Percentiles rank a stretch among this genome's conserved stretches.
Conservation (phyloP, 2,888 invertebrate genomes). For the Ischnura elegans region DNA sequence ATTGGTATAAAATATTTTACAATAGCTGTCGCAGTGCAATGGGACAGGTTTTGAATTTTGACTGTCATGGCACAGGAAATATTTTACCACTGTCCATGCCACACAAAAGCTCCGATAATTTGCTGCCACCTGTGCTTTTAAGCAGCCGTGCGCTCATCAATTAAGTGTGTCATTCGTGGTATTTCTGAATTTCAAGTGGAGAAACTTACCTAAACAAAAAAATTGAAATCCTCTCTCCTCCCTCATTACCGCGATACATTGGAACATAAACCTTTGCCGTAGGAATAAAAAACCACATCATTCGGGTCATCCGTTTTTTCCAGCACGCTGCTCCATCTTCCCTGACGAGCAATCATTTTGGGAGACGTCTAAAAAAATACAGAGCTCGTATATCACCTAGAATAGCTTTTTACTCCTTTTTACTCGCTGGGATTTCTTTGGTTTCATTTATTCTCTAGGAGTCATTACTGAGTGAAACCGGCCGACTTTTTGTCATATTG, state of each 20-base stretch:
- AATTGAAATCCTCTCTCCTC: not conserved
- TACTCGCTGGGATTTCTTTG: not conserved
- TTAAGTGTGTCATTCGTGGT: not conserved
- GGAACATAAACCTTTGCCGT: not conserved
- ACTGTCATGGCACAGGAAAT: no score
- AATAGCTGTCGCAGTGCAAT: no score
- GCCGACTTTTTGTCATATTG: not conserved
- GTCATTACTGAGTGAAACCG: not conserved
- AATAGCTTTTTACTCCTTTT: not conserved
- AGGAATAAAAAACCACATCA: not conserved
- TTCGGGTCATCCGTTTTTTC: conserved; percentile 46
- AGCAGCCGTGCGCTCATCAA: not conserved
- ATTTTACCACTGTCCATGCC: not conserved
- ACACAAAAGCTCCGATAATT: not conserved
- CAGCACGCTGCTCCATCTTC: not conserved
- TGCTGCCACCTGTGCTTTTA: no score
- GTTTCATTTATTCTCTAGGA: not conserved
- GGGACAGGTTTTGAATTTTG: no score
- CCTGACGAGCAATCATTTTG: conserved; percentile 37
- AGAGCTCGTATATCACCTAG: not conserved
- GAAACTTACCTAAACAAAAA: conserved; percentile 47
- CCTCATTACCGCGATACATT: conserved; percentile 24
- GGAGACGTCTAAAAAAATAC: not conserved
- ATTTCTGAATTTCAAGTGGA: not conserved
- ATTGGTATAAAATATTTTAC: no score